Conservation (phyloP, 2,888 invertebrate species). For the Drosophila affinis region DNA sequence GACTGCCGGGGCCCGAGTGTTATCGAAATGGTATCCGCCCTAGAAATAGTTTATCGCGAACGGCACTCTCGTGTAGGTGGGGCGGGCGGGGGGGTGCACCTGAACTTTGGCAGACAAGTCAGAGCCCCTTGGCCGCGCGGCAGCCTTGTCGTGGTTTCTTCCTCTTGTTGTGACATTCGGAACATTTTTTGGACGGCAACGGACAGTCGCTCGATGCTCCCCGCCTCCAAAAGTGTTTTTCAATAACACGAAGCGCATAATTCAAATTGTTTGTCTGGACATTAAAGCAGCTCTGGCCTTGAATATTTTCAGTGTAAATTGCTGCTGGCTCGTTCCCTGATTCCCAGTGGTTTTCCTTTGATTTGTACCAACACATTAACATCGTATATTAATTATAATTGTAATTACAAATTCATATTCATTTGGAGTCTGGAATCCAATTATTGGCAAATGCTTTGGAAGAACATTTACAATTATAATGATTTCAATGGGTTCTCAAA, state of each 20-base stretch:
- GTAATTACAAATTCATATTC: constrained; percentile 15
- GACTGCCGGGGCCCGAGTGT: constrained; percentile 24
- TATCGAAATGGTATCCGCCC: constrained; percentile 74
- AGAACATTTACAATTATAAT: neutral
- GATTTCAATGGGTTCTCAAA: neutral
- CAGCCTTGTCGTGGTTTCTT: constrained; percentile 21
- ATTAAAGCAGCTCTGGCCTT: constrained; percentile 51
- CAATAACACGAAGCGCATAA: constrained; percentile 57
- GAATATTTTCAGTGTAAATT: constrained; percentile 13
- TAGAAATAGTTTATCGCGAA: constrained; percentile 40
- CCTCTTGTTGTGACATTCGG: constrained; percentile 37
- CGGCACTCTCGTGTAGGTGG: neutral
- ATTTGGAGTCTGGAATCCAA: constrained; percentile 16
- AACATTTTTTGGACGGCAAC: constrained; percentile 6
- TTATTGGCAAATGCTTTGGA: neutral
- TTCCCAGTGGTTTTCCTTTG: constrained; percentile 5
- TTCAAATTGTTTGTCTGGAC: constrained; percentile 62
- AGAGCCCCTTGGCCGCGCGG: neutral
- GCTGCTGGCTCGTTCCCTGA: no score
- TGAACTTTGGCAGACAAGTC: constrained; percentile 28
- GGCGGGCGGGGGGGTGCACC: neutral
- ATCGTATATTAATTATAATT: constrained; percentile 5
- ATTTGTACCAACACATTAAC: constrained; percentile 16
- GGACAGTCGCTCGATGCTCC: constrained; percentile 11
- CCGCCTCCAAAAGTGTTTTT: constrained; percentile 49